Conservation (phyloP, 2,797 vertebrate species). For the Yasuhikotakia modesta region DNA sequence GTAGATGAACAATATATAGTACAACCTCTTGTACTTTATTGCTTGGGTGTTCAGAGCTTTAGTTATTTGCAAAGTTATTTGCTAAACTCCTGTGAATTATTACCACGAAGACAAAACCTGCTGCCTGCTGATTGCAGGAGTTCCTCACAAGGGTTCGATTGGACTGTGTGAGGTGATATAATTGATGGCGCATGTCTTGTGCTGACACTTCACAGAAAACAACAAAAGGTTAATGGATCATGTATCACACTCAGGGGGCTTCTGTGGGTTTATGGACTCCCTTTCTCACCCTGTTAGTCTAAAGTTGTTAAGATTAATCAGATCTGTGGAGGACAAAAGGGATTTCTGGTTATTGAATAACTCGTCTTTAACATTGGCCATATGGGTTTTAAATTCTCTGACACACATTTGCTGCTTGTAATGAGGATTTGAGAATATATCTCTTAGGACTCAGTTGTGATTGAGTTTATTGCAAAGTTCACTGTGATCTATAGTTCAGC, state of each 20-base stretch:
- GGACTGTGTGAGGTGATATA: neutral
- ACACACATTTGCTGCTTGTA: neutral
- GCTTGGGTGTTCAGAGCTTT: neutral
- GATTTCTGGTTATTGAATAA: slow-evolving; percentile 34
- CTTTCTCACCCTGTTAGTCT: slow-evolving; percentile 18
- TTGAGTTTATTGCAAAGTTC: neutral
- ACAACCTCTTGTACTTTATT: neutral
- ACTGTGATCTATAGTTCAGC: neutral
- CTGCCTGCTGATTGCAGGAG: neutral
- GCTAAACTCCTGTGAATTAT: slow-evolving; percentile 4
- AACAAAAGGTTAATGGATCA: slow-evolving; percentile 30
- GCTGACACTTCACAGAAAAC: slow-evolving; percentile 5
- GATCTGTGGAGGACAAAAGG: neutral
- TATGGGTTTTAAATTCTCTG: neutral
- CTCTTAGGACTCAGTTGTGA: neutral
- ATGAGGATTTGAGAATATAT: neutral
- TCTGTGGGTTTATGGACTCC: neutral
- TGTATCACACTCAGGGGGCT: neutral
- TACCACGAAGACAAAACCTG: neutral
- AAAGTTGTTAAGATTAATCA: slow-evolving; percentile 13
- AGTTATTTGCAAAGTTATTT: neutral
- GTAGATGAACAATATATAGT: too few relatives aligned
- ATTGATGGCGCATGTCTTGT: neutral
- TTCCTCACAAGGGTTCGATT: neutral
- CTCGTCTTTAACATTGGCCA: neutral